Percentiles rank a stretch among this genome's conserved stretches.
These are phyloP conservation scores for Acromyrmex charruanus DNA, from an alignment of 1,140 invertebrate genomes.

Conservation along the genomic window DNA sequence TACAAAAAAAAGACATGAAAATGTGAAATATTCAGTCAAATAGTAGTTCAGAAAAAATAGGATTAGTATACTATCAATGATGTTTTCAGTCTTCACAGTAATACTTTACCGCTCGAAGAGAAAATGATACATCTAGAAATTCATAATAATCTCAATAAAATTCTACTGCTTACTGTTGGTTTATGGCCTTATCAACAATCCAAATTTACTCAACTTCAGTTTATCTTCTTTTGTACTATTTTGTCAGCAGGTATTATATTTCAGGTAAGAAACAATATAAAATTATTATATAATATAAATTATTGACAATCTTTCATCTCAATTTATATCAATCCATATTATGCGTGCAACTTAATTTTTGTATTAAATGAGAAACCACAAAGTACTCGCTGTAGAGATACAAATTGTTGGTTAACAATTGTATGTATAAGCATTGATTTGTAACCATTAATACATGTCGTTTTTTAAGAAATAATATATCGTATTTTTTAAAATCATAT, in stretches of 20 bases:
- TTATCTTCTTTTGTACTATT: not conserved
- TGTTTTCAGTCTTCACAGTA: not conserved
- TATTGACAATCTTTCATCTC: not conserved
- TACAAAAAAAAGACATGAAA: too few species aligned
- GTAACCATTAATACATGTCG: not conserved
- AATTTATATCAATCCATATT: not conserved
- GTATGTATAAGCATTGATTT: not conserved
- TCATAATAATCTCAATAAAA: not conserved
- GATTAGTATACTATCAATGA: too few species aligned
- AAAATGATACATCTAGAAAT: not conserved
- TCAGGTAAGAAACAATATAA: slow-evolving; percentile 1
- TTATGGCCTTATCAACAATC: slow-evolving; percentile 12
- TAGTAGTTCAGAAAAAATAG: too few species aligned
- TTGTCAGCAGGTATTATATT: not conserved
- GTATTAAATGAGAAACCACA: not conserved
- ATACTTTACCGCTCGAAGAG: not conserved
- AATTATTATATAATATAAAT: not conserved
- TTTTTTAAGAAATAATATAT: not conserved
- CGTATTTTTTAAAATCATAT: not conserved
- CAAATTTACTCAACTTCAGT: slow-evolving; percentile 1
- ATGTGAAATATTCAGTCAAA: too few species aligned
- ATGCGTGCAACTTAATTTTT: not conserved
- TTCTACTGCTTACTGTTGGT: not conserved
- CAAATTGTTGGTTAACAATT: not conserved
- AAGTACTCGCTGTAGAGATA: not conserved